A percentile compares a stretch with the other conserved stretches of the same genome.
Evolutionary conservation across 2,113 vertebrate species (phyloP).

Genomic region (Hylia prasina): DNA sequence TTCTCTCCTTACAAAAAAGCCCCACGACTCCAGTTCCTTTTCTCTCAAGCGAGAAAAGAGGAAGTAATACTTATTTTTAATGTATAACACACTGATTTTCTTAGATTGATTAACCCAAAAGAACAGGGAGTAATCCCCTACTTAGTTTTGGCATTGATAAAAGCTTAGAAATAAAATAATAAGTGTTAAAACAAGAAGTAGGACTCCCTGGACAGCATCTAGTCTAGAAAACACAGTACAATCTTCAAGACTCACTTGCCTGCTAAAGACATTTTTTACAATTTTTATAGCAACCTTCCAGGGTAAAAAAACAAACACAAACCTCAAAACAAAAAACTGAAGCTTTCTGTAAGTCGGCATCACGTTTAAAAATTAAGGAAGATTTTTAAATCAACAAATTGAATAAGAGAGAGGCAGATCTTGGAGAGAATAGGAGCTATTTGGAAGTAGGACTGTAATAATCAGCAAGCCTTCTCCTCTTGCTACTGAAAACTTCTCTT

Average conservation of each 20-base stretch:
- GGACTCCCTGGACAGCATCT: background rate
- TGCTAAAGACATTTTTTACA: background rate
- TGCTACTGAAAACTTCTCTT: background rate
- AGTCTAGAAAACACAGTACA: background rate
- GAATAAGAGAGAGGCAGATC: background rate
- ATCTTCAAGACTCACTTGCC: background rate
- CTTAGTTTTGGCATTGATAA: background rate
- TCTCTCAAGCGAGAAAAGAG: background rate
- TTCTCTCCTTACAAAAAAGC: background rate
- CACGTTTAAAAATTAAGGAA: background rate
- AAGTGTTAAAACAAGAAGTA: background rate
- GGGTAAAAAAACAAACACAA: background rate
- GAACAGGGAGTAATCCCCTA: background rate
- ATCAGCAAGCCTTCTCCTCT: background rate
- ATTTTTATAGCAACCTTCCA: background rate
- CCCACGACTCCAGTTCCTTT: background rate
- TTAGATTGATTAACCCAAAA: background rate
- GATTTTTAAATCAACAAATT: background rate
- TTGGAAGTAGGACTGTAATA: background rate
- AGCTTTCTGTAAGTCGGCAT: background rate
- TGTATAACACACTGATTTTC: background rate
- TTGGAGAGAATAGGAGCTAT: background rate
- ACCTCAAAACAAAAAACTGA: background rate
- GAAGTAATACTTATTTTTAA: background rate
- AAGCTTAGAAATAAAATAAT: background rate